A percentile compares a stretch with the other conserved stretches of the same genome.
phyloP scores from a whole-genome alignment of 2,113 vertebrate genomes.

The Balaeniceps rex region DNA sequence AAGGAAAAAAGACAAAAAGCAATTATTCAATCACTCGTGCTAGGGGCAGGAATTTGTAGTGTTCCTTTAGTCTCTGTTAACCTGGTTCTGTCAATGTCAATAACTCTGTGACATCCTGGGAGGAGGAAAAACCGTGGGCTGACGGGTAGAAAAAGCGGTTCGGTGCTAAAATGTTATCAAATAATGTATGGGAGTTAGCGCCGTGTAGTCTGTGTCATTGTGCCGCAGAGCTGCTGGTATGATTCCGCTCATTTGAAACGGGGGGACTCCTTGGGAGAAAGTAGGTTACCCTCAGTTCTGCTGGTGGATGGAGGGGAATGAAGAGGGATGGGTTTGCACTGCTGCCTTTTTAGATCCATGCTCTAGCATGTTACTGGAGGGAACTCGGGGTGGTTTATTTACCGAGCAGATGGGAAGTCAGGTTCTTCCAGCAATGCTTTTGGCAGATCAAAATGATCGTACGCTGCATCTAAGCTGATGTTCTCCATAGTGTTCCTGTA shows the following conservation, averaged over 20 bases:
- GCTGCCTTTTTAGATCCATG: not conserved
- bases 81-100: slow-evolving; percentile 51
- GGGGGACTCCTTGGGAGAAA: not conserved
- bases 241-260: not conserved
- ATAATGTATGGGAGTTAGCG: not conserved
- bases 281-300: not conserved
- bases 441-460: not conserved
- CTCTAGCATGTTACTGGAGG: not conserved
- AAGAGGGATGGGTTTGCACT: not conserved
- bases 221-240: not conserved
- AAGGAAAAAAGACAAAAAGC: not conserved
- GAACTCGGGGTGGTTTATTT: not conserved
- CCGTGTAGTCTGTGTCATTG: not conserved
- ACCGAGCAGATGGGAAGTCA: not conserved
- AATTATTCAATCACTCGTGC: not conserved
- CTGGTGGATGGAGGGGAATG: not conserved
- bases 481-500: not conserved
- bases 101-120: not conserved
- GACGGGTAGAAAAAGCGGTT: not conserved
- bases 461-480: accelerated
- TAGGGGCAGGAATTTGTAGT: not conserved
- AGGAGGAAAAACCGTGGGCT: not conserved
- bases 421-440: not conserved
- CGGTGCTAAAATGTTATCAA: not conserved
- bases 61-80: not conserved